Percentiles rank a stretch among this genome's conserved stretches.
phyloP scores from a whole-genome alignment of 2,797 vertebrate species.

The Hippopotamyrus pictus region DNA sequence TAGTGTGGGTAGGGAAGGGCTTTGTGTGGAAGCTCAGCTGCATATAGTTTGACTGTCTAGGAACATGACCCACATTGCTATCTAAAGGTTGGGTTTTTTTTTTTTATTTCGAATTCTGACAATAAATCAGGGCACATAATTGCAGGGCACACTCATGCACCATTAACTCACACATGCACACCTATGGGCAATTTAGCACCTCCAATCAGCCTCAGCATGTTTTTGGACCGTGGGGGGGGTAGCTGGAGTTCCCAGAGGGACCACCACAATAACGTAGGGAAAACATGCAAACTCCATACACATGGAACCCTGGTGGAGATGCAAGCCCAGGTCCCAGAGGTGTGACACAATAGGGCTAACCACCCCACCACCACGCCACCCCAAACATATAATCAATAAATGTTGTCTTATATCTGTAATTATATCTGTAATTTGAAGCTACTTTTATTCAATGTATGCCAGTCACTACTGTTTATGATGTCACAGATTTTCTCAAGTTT shows the following conservation, averaged over 20 bases:
- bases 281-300: too few species aligned
- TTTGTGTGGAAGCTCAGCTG: neutral
- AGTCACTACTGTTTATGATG: neutral
- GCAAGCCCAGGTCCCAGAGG: neutral
- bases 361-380: neutral
- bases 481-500: neutral
- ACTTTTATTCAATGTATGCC: neutral
- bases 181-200: neutral
- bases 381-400: neutral
- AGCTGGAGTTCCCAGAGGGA: neutral
- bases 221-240: neutral
- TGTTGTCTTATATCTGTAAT: neutral
- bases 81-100: neutral
- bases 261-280: neutral
- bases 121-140: too few species aligned
- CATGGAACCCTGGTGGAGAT: too few species aligned
- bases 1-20: neutral
- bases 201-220: neutral
- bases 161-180: neutral
- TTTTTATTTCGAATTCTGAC: neutral
- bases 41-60: neutral
- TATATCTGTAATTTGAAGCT: neutral
- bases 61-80: neutral
- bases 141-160: neutral
- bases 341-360: neutral